phyloP scores from a whole-genome alignment of 2,888 invertebrate genomes.

The Nipponacmea schrenckii region DNA sequence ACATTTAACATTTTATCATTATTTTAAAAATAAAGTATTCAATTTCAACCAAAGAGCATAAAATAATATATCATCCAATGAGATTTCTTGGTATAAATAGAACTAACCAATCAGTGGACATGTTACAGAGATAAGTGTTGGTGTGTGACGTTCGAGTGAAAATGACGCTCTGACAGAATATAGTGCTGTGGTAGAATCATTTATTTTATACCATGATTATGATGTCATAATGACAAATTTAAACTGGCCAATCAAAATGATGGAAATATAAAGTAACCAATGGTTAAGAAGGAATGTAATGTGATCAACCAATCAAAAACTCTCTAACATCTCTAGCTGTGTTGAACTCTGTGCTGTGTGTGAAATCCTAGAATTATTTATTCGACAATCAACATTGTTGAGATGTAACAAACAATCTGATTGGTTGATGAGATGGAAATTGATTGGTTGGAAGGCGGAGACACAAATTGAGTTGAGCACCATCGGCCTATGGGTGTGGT shows the following conservation, averaged over 20 bases:
- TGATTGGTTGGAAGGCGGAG: too few relatives aligned
- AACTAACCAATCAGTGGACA: background rate
- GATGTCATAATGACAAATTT: too few relatives aligned
- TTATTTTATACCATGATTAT: too few relatives aligned
- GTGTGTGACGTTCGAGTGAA: background rate
- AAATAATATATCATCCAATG: conserved; percentile 2
- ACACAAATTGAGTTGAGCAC: too few relatives aligned
- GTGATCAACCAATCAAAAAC: too few relatives aligned
- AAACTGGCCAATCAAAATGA: too few relatives aligned
- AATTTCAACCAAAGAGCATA: conserved; percentile 7
- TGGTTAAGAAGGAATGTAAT: too few relatives aligned
- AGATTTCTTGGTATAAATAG: background rate
- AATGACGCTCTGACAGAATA: background rate
- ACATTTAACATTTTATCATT: conserved; percentile 2
- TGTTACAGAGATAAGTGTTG: background rate
- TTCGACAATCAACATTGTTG: background rate
- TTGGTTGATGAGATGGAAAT: background rate
- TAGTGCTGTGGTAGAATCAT: too few relatives aligned
- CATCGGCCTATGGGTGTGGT: too few relatives aligned
- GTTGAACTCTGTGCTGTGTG: conserved; percentile 3
- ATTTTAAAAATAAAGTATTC: conserved; percentile 2
- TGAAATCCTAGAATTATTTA: background rate
- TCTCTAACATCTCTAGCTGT: background rate
- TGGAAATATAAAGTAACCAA: too few relatives aligned
- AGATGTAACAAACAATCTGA: background rate